A percentile compares a stretch with the other conserved stretches of the same genome.
These are phyloP conservation scores for Amazona guildingii DNA, from an alignment of 2,113 vertebrate species.

Conservation along the genomic window DNA sequence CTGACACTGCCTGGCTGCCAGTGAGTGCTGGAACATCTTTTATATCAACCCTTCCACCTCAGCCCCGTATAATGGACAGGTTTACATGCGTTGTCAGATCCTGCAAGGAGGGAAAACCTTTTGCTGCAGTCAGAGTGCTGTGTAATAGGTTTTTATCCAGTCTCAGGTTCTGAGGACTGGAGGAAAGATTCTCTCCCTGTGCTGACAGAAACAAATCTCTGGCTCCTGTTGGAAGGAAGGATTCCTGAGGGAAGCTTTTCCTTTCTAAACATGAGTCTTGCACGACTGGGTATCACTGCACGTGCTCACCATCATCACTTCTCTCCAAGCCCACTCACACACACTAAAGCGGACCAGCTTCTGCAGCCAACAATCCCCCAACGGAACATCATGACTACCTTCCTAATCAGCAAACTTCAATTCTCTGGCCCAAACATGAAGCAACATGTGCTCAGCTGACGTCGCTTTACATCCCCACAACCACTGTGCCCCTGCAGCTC, in stretches of 20 bases:
- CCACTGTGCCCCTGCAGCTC: background rate
- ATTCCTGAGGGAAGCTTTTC: background rate
- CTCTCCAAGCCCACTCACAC: background rate
- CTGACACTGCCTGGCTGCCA: background rate
- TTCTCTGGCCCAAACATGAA: fast-evolving
- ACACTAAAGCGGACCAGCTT: background rate
- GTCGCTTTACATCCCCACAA: background rate
- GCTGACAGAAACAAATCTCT: background rate
- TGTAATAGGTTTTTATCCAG: background rate
- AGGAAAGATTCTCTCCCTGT: background rate
- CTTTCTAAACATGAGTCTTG: background rate
- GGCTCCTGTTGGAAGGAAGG: background rate
- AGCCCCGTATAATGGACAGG: background rate
- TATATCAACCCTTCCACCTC: background rate
- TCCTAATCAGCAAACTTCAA: background rate
- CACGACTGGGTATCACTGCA: background rate
- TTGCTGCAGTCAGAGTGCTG: background rate
- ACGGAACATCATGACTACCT: background rate
- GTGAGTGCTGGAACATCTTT: background rate
- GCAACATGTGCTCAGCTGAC: background rate
- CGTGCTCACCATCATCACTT: background rate
- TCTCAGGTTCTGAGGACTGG: background rate
- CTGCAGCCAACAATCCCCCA: background rate
- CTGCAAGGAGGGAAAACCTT: background rate
- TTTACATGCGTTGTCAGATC: background rate